Percentiles rank a stretch among this genome's conserved stretches.
These are phyloP conservation scores for Mechanitis mazaeus DNA, from an alignment of 2,888 invertebrate genomes.

Conservation along the genomic window DNA sequence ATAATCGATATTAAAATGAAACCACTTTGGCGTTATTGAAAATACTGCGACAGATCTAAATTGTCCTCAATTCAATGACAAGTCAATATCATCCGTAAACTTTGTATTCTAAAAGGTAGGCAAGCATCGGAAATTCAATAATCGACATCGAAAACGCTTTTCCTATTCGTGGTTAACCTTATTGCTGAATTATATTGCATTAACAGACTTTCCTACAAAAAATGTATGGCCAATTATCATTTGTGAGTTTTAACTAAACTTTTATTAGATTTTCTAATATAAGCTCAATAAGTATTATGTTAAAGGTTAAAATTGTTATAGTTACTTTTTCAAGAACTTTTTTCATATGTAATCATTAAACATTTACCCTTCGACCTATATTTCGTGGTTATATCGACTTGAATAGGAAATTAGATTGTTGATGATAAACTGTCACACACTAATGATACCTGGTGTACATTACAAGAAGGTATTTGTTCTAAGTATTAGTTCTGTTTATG, in stretches of 20 bases:
- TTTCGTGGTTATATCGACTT: constrained; percentile 38
- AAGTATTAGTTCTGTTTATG: no score
- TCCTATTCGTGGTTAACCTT: constrained; percentile 10
- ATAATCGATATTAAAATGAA: no score
- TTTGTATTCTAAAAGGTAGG: constrained; percentile 15
- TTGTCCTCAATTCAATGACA: constrained; percentile 10
- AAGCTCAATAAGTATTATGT: no score
- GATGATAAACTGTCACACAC: constrained; percentile 46
- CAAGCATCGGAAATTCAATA: constrained; percentile 15
- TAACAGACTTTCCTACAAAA: no score
- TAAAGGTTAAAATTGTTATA: background rate
- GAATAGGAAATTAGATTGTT: constrained; percentile 45
- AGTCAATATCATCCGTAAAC: constrained; percentile 7
- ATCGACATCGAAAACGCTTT: constrained; percentile 11
- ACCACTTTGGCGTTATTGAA: background rate
- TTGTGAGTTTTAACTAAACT: no score
- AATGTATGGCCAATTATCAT: no score
- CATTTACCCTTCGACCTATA: constrained; percentile 38
- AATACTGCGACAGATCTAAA: constrained; percentile 1
- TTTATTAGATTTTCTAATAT: no score
- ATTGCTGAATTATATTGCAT: constrained; percentile 10
- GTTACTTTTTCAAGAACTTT: background rate
- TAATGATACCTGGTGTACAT: constrained; percentile 10
- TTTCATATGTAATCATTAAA: constrained; percentile 13
- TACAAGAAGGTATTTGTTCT: no score